A percentile compares a stretch with the other conserved stretches of the same genome.
phyloP scores from a whole-genome alignment of 2,888 invertebrate species.

The Heliconius ethilla region DNA sequence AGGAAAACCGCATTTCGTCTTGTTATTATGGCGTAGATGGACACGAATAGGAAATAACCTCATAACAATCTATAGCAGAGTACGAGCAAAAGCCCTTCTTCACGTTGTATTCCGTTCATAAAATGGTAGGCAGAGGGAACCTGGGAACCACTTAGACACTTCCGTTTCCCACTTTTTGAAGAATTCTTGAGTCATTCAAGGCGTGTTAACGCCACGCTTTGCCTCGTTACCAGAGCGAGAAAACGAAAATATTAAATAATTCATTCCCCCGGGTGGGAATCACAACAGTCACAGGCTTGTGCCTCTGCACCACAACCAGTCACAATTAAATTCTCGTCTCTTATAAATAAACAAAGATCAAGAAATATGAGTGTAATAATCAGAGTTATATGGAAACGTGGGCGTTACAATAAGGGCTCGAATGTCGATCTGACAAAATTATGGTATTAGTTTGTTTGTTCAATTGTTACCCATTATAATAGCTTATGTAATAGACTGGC shows the following conservation, averaged over 20 bases:
- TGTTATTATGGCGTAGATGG: too few species aligned
- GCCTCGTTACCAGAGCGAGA: neutral
- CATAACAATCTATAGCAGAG: too few species aligned
- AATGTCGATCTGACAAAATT: slow-evolving; percentile 9
- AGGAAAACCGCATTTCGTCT: neutral
- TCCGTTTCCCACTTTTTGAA: neutral
- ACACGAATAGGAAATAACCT: too few species aligned
- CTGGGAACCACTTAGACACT: neutral
- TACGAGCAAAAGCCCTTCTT: too few species aligned
- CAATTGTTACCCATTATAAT: slow-evolving; percentile 6
- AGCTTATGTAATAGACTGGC: neutral
- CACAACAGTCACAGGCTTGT: neutral
- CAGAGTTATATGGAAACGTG: neutral
- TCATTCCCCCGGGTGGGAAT: neutral
- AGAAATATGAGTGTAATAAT: neutral
- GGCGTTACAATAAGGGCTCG: slow-evolving; percentile 11
- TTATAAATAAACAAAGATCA: slow-evolving; percentile 2
- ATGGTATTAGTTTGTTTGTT: slow-evolving; percentile 5
- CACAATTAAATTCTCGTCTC: neutral
- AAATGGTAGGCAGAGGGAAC: too few species aligned
- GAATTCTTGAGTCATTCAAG: neutral
- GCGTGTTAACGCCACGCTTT: neutral
- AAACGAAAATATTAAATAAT: neutral
- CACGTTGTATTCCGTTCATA: too few species aligned
- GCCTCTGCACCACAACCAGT: neutral